phyloP scores from a whole-genome alignment of 53 echinoderm and acorn worm genomes.

The Henricia sp. region DNA sequence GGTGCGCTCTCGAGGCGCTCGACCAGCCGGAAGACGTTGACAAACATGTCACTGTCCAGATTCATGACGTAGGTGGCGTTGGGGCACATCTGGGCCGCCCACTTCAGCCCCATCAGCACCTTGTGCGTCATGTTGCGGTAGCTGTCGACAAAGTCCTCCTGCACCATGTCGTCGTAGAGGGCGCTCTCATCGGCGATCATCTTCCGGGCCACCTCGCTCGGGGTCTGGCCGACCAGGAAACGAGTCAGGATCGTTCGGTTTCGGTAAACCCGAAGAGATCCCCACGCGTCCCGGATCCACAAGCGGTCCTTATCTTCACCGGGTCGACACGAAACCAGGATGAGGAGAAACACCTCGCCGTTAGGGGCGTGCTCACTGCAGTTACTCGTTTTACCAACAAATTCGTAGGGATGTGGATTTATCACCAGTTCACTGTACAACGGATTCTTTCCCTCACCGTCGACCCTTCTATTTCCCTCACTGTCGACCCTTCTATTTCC shows the following conservation, averaged over 20 bases:
- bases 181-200: slow-evolving; percentile 14
- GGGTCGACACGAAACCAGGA: slow-evolving; percentile 21
- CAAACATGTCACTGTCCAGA: slow-evolving; percentile 60
- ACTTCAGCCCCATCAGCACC: slow-evolving; percentile 63
- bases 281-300: slow-evolving; percentile 27
- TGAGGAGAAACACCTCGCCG: slow-evolving; percentile 17
- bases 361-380: background rate
- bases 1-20: slow-evolving; percentile 13
- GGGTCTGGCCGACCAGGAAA: slow-evolving; percentile 8
- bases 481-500: too few relatives aligned
- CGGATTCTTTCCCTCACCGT: too few relatives aligned
- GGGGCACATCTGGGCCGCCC: slow-evolving; percentile 56
- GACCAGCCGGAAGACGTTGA: slow-evolving; percentile 47
- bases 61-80: slow-evolving; percentile 58
- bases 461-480: too few relatives aligned
- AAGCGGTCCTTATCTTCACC: background rate
- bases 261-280: background rate
- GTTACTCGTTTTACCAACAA: background rate
- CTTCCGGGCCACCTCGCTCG: background rate
- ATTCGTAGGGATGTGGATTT: background rate
- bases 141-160: slow-evolving; percentile 54
- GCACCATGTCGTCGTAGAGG: slow-evolving; percentile 57
- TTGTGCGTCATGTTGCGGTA: slow-evolving; percentile 65
- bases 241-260: background rate
- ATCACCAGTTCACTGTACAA: slow-evolving; percentile 2